Evolutionary conservation across 2,113 vertebrate species (phyloP).

Genomic region (Acinonyx jubatus): DNA sequence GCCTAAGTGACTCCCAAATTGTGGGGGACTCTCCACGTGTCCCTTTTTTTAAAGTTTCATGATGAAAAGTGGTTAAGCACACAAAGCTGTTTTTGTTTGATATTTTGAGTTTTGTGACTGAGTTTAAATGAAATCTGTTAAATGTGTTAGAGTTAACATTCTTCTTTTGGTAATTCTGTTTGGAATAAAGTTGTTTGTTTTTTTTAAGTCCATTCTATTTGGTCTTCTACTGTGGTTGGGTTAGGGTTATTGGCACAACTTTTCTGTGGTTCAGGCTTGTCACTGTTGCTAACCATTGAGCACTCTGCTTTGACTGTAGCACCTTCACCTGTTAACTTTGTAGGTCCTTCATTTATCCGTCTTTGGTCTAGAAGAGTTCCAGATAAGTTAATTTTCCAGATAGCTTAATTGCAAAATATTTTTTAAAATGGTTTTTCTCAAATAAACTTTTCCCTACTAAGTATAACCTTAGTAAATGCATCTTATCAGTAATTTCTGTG

Average conservation of each 20-base stretch:
- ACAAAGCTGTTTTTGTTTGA: slow-evolving; percentile 63
- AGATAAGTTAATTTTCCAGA: not conserved
- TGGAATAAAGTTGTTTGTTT: slow-evolving; percentile 78
- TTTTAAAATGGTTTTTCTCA: not conserved
- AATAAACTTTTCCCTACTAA: not conserved
- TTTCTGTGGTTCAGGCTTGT: not conserved
- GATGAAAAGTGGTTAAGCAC: slow-evolving; percentile 57
- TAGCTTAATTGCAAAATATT: not conserved
- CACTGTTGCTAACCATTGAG: not conserved
- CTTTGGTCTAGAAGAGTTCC: not conserved
- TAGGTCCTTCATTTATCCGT: not conserved
- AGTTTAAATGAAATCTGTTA: slow-evolving; percentile 79
- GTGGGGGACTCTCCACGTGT: slow-evolving; percentile 1
- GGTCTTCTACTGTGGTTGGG: not conserved
- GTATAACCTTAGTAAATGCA: not conserved
- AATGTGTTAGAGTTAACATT: slow-evolving; percentile 74
- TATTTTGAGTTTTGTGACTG: slow-evolving; percentile 75
- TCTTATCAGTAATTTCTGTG: not conserved
- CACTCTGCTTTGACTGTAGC: not conserved
- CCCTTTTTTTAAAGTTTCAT: slow-evolving; percentile 35
- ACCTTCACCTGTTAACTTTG: not conserved
- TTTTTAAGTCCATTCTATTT: slow-evolving; percentile 26
- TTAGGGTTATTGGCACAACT: not conserved
- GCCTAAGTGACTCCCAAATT: slow-evolving; percentile 5
- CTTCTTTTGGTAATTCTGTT: slow-evolving; percentile 75